Evolutionary conservation across 2,113 vertebrate genomes (phyloP).

Genomic region (Rhea pennata): DNA sequence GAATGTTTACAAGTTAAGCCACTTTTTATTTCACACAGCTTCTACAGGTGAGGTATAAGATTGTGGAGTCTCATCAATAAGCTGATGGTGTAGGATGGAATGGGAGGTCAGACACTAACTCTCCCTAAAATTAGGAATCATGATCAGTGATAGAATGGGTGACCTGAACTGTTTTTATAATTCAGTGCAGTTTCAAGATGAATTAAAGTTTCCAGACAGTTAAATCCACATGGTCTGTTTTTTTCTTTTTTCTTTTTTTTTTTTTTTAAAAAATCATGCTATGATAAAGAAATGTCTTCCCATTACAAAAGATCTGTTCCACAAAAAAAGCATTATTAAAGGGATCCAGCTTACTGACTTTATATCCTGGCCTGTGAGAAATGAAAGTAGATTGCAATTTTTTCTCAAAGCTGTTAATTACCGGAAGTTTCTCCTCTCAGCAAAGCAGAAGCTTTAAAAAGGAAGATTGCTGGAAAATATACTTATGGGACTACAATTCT

Average conservation of each 20-base stretch:
- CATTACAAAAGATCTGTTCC: not conserved
- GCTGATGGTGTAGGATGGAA: not conserved
- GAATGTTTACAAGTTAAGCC: not conserved
- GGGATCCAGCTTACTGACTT: not conserved
- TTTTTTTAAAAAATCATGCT: not conserved
- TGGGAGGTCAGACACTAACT: not conserved
- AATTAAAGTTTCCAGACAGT: not conserved
- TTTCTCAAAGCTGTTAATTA: not conserved
- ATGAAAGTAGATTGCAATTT: not conserved
- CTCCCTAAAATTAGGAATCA: not conserved
- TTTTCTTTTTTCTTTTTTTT: not conserved
- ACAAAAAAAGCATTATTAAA: not conserved
- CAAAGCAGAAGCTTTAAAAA: not conserved
- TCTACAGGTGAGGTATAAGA: not conserved
- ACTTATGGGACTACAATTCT: not conserved
- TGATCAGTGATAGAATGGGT: not conserved
- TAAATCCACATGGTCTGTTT: not conserved
- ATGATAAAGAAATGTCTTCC: not conserved
- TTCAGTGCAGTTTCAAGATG: not conserved
- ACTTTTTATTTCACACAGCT: not conserved
- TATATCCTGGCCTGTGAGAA: not conserved
- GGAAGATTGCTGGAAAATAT: not conserved
- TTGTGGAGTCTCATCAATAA: not conserved
- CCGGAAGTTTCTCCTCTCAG: not conserved
- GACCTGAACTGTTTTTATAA: not conserved